Conservation (phyloP, 2,797 vertebrate species). For the Apogon hyalosoma region DNA sequence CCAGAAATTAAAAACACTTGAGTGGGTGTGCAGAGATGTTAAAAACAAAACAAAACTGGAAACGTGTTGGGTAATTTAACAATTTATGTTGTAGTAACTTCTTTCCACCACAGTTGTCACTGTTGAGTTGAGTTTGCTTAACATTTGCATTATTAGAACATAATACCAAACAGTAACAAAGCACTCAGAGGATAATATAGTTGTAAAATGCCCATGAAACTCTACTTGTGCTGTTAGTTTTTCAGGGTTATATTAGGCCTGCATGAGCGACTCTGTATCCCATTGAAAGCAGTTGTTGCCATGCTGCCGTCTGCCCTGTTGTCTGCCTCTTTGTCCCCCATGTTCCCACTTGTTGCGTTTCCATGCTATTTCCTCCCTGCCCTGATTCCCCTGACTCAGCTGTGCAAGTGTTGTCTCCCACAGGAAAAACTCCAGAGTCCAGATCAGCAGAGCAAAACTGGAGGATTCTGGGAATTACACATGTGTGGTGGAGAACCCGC, state of each 20-base stretch:
- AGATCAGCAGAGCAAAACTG: conserved; percentile 93
- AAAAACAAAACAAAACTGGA: background rate
- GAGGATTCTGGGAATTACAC: conserved; percentile 97
- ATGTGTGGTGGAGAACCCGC: conserved; percentile 93
- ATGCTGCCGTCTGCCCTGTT: conserved; percentile 49
- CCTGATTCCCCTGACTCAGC: conserved; percentile 80
- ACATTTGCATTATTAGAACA: background rate
- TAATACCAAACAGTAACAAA: conserved; percentile 21
- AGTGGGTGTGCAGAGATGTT: background rate
- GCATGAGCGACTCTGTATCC: conserved; percentile 14
- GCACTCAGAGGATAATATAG: background rate
- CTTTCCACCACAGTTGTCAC: conserved; percentile 5
- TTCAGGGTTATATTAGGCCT: background rate
- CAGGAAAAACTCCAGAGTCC: conserved; percentile 96
- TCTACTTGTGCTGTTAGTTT: background rate
- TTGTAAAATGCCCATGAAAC: background rate
- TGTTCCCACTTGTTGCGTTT: conserved; percentile 74
- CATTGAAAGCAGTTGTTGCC: conserved; percentile 47
- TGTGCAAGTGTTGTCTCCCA: conserved; percentile 72
- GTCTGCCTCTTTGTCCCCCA: conserved; percentile 49
- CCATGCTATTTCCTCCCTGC: conserved; percentile 71
- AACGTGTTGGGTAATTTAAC: background rate
- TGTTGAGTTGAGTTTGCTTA: background rate
- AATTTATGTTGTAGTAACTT: conserved; percentile 14
- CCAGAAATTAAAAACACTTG: background rate